A percentile compares a stretch with the other conserved stretches of the same genome.
Evolutionary conservation across 2,113 vertebrate genomes (phyloP).

Genomic region (Puma concolor): DNA sequence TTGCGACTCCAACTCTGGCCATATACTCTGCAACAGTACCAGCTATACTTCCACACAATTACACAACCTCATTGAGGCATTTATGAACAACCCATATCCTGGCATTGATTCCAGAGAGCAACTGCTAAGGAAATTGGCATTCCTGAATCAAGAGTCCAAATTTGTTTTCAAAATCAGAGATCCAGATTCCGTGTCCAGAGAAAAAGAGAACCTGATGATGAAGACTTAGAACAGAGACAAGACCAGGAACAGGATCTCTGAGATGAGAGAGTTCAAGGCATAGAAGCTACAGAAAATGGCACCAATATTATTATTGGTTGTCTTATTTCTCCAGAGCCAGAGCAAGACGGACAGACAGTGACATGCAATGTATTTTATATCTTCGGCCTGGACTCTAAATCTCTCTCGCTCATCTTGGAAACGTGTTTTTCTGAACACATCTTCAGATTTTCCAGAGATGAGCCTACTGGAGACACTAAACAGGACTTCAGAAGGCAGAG

Average conservation of each 20-base stretch:
- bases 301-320: background rate
- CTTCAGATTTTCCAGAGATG: background rate
- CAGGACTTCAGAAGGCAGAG: background rate
- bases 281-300: background rate
- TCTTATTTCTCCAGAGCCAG: background rate
- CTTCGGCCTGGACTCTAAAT: background rate
- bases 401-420: background rate
- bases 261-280: background rate
- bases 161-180: constrained; percentile 49
- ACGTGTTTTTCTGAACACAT: background rate
- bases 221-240: background rate
- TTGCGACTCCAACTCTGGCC: too few species aligned
- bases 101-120: background rate
- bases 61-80: background rate
- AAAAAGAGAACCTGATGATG: background rate
- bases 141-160: background rate
- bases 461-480: background rate
- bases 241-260: background rate
- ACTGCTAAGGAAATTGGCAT: background rate
- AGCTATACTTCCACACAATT: background rate
- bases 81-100: background rate
- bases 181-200: background rate
- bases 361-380: background rate
- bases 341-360: background rate
- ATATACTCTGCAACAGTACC: background rate